phyloP scores from a whole-genome alignment of 2,888 invertebrate genomes.

The Sphaerolaimus hirsutus region DNA sequence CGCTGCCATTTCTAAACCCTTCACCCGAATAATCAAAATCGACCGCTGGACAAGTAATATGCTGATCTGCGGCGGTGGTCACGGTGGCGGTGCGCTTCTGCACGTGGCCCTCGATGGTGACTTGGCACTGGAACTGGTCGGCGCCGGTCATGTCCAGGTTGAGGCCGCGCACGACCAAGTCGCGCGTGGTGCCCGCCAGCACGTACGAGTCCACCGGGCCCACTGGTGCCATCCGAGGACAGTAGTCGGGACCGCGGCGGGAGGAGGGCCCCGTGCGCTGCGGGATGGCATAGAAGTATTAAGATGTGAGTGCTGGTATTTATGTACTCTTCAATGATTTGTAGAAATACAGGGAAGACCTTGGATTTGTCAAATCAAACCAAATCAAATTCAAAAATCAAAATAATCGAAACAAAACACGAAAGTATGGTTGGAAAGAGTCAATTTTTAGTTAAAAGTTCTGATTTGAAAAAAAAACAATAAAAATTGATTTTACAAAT shows the following conservation, averaged over 20 bases:
- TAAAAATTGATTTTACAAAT: too few species aligned
- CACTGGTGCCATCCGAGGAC: conserved; percentile 25
- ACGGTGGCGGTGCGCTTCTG: conserved; percentile 11
- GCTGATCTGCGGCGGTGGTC: conserved; percentile 3
- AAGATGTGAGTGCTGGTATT: too few species aligned
- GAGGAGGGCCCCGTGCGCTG: conserved; percentile 15
- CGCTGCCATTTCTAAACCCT: conserved; percentile 14
- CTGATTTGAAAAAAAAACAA: too few species aligned
- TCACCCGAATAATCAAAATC: conserved; percentile 14
- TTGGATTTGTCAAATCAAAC: too few species aligned
- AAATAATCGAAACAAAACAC: too few species aligned
- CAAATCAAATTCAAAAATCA: too few species aligned
- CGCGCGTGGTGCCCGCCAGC: conserved; percentile 24
- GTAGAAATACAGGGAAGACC: too few species aligned
- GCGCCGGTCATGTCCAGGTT: conserved; percentile 24
- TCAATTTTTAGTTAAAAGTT: too few species aligned
- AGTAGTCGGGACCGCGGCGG: conserved; percentile 23
- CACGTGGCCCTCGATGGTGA: conserved; percentile 10
- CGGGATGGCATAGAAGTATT: too few species aligned
- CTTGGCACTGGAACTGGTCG: conserved; percentile 20
- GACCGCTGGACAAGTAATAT: conserved; percentile 10
- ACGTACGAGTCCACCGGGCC: conserved; percentile 21
- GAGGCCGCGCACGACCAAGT: conserved; percentile 23
- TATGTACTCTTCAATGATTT: too few species aligned
- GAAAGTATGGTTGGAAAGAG: too few species aligned